These are phyloP conservation scores for Hylaeus volcanicus DNA, from an alignment of 1,140 invertebrate species.

Conservation along the genomic window DNA sequence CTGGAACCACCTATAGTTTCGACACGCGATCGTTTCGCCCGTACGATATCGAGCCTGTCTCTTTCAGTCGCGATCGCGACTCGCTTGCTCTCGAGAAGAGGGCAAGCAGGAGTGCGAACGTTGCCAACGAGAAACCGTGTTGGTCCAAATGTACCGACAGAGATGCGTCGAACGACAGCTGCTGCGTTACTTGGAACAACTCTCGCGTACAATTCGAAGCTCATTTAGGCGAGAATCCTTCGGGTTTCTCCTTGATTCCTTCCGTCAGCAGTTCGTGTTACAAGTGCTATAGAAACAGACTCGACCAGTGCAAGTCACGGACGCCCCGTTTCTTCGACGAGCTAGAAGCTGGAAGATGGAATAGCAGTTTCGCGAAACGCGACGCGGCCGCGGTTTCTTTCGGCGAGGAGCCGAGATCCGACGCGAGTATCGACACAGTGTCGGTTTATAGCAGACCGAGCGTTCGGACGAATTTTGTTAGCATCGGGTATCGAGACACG, in stretches of 20 bases:
- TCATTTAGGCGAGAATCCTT: background rate
- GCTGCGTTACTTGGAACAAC: background rate
- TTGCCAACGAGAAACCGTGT: background rate
- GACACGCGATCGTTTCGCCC: background rate
- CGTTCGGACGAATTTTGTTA: background rate
- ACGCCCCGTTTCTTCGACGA: background rate
- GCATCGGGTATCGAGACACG: background rate
- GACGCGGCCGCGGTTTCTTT: background rate
- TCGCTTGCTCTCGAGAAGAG: no score
- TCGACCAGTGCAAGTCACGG: background rate
- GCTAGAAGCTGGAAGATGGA: background rate
- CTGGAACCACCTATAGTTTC: no score
- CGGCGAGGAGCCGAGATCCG: no score
- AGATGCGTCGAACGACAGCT: background rate
- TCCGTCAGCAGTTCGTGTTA: slow-evolving; percentile 14
- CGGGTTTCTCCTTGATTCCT: background rate
- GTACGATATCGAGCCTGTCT: background rate
- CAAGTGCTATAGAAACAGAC: background rate
- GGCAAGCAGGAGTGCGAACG: background rate
- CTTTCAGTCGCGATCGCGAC: no score
- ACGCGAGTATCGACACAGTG: no score
- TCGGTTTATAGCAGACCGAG: background rate
- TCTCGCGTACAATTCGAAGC: background rate
- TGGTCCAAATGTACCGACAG: background rate
- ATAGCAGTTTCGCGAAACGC: background rate